Base-by-base conservation (phyloP, 2,113 vertebrate species). In the Rhinichthys klamathensis region DNA sequence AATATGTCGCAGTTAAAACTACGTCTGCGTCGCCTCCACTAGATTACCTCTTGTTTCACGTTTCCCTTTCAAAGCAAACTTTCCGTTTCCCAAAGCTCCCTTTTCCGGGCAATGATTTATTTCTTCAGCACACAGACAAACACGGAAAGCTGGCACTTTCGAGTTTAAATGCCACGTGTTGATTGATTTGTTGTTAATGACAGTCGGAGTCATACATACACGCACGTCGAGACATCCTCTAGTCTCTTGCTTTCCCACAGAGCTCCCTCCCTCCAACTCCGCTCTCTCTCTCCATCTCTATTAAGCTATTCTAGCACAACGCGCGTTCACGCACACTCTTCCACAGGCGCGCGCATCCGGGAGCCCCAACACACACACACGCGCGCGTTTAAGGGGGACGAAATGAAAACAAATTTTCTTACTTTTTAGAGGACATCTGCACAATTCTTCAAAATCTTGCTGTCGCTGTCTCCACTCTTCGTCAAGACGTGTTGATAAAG, bases 121-220 rank as follows among this genome's bases (percentile, higher is more conserved):
- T 91, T 89, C 89, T 84, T 74, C 77, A 84, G 63, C 46, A 79
- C 88, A 67, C 78, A 77, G 76, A 67, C 75, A 87, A 88, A 84
- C 84, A 67, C 80, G 74, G 65, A 90, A 54, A 92, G 86, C 84
- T 90, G 85, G 35, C 90, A 86, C 86, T 89, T 88, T 91, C 84
- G 85, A 93, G 90, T 92, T 92, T 90, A 91, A 89, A 92, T 92
- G 89, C 89, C 90, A 94, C 86, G 81, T 92, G 95, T 92, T 93
- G 91, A 92, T 95, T 94, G 94, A 95, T 95, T 94, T 95, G 93
- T 93, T 92, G 90, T 91, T 93, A 92, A 90, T 93, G 94, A 95
- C 91, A 95, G 92, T 90, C 90, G 90, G 87, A 91, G 89, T 90
- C 89, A 91, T 73, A 70, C 88, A 86, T 84, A 86, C 88, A 86